phyloP scores from a whole-genome alignment of 2,113 vertebrate genomes.

The Microtus ochrogaster region DNA sequence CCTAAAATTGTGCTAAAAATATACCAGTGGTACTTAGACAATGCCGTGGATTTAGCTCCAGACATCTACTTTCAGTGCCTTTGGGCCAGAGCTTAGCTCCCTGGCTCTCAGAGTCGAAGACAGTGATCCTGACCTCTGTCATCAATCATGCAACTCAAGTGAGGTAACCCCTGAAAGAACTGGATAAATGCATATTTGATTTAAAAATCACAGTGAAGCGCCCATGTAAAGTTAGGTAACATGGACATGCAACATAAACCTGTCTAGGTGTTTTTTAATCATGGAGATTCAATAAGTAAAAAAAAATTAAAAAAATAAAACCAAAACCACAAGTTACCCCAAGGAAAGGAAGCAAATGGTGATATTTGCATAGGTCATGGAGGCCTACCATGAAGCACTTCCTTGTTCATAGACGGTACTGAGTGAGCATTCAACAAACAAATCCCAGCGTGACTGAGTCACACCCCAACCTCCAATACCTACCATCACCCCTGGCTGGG shows the following conservation, averaged over 20 bases:
- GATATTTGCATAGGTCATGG: background rate
- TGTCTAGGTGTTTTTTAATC: background rate
- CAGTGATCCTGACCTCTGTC: background rate
- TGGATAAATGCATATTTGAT: background rate
- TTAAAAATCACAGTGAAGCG: conserved; percentile 23
- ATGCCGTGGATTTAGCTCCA: conserved; percentile 23
- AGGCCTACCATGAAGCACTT: background rate
- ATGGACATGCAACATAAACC: background rate
- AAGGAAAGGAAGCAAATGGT: background rate
- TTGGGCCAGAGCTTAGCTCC: background rate
- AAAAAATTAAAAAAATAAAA: background rate
- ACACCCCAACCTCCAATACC: rapidly evolving
- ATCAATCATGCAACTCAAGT: background rate
- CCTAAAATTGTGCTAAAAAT: conserved; percentile 45
- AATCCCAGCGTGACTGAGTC: background rate
- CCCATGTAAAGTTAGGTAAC: background rate
- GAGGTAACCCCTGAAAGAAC: background rate
- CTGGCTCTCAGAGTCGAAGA: background rate
- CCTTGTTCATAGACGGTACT: background rate
- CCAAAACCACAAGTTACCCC: background rate
- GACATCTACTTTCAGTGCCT: background rate
- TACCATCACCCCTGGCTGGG: background rate
- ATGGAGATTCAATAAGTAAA: conserved; percentile 5
- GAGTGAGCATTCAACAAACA: background rate
- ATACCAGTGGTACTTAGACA: background rate